These are phyloP conservation scores for Eremobia ochroleuca DNA, from an alignment of 2,888 invertebrate species.

Conservation along the genomic window DNA sequence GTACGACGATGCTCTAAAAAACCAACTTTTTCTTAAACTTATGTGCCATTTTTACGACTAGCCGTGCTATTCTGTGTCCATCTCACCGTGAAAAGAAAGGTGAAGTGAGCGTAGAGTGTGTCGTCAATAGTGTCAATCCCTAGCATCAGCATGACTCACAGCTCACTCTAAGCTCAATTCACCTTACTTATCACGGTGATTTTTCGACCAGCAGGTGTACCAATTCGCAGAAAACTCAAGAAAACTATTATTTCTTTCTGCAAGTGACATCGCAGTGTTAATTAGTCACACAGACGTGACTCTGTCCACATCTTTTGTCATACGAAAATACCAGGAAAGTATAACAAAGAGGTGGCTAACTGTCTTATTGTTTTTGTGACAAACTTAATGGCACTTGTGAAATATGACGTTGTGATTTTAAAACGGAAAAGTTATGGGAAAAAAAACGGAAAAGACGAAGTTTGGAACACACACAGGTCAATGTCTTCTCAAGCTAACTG, in stretches of 20 bases:
- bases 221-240: slow-evolving; percentile 7
- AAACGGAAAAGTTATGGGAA: not conserved
- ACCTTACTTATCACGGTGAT: no score
- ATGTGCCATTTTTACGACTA: not conserved
- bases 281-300: slow-evolving; percentile 56
- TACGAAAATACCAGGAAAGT: slow-evolving; percentile 49
- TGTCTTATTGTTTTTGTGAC: slow-evolving; percentile 54
- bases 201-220: no score
- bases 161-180: no score
- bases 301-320: slow-evolving; percentile 44
- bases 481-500: slow-evolving; percentile 21
- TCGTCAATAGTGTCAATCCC: no score
- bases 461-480: slow-evolving; percentile 32
- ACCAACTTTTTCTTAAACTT: not conserved
- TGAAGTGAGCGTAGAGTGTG: no score
- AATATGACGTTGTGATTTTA: slow-evolving; percentile 37
- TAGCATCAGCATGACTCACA: no score
- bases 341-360: slow-evolving; percentile 37
- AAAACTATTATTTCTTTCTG: slow-evolving; percentile 19
- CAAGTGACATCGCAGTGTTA: slow-evolving; percentile 57
- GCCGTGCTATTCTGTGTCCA: no score
- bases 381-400: slow-evolving; percentile 35
- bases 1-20: not conserved
- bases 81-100: no score
- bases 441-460: not conserved